Evolutionary conservation across 2,888 invertebrate species (phyloP).

Genomic region (Bursaphelenchus okinawaensis): DNA sequence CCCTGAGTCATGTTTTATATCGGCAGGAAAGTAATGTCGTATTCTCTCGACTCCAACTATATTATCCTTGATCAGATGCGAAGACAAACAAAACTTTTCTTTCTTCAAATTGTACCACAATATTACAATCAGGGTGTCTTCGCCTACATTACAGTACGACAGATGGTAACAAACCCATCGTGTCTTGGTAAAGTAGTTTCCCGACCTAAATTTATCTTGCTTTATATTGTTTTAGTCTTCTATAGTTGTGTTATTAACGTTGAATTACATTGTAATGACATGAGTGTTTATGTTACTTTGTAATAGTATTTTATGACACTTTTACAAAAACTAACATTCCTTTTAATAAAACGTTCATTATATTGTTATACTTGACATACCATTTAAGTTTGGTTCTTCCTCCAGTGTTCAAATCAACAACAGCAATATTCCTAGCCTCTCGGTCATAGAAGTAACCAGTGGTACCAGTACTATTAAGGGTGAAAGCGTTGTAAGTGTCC

Average conservation of each 20-base stretch:
- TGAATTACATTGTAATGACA: too few species aligned
- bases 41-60: not conserved
- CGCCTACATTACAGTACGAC: not conserved
- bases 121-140: not conserved
- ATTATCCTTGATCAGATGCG: not conserved
- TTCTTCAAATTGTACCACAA: not conserved
- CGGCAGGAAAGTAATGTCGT: not conserved
- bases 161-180: not conserved
- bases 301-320: too few species aligned
- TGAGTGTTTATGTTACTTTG: not conserved
- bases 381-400: not conserved
- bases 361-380: too few species aligned
- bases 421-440: not conserved
- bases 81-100: not conserved
- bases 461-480: slow-evolving; percentile 12
- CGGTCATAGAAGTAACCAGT: slow-evolving; percentile 20
- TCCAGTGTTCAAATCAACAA: slow-evolving; percentile 5
- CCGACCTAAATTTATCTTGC: not conserved
- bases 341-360: too few species aligned
- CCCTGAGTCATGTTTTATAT: not conserved
- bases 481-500: slow-evolving; percentile 17
- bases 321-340: too few species aligned
- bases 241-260: too few species aligned
- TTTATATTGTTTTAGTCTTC: not conserved
- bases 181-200: not conserved